Conservation (phyloP, 2,113 vertebrate species). For the Megaceryle torquata region DNA sequence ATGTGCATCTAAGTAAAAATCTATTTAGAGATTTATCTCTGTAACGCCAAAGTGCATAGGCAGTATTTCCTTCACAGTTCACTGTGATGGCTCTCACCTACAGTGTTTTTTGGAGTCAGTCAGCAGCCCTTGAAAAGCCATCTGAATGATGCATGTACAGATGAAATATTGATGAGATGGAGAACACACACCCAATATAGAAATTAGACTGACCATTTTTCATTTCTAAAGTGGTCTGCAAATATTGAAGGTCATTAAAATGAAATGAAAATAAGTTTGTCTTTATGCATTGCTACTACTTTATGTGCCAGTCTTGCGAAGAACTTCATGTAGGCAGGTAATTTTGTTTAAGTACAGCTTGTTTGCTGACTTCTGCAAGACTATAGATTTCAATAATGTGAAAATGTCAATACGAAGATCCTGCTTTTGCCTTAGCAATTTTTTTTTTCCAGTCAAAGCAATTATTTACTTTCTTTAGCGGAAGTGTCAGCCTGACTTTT, state of each 20-base stretch:
- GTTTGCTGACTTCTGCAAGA: constrained; percentile 19
- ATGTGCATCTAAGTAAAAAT: not conserved
- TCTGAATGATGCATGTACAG: not conserved
- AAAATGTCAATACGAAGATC: not conserved
- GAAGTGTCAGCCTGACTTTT: not conserved
- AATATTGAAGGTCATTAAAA: constrained; percentile 3
- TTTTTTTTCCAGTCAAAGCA: not conserved
- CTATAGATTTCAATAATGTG: not conserved
- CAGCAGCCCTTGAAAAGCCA: not conserved
- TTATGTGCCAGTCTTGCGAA: not conserved
- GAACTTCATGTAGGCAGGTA: not conserved
- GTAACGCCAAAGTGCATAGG: not conserved
- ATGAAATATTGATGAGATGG: not conserved
- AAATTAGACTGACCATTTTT: not conserved
- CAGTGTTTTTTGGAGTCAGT: not conserved
- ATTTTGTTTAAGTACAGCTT: not conserved
- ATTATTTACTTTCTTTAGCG: not conserved
- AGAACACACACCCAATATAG: not conserved
- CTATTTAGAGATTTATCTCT: not conserved
- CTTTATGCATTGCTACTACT: not conserved
- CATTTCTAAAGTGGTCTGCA: not conserved
- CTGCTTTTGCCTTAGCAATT: not conserved
- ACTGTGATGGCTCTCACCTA: not conserved
- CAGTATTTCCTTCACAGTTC: not conserved
- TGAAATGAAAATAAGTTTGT: not conserved